These are phyloP conservation scores for Globodera rostochiensis DNA, from an alignment of 1,140 invertebrate species.

Conservation along the genomic window DNA sequence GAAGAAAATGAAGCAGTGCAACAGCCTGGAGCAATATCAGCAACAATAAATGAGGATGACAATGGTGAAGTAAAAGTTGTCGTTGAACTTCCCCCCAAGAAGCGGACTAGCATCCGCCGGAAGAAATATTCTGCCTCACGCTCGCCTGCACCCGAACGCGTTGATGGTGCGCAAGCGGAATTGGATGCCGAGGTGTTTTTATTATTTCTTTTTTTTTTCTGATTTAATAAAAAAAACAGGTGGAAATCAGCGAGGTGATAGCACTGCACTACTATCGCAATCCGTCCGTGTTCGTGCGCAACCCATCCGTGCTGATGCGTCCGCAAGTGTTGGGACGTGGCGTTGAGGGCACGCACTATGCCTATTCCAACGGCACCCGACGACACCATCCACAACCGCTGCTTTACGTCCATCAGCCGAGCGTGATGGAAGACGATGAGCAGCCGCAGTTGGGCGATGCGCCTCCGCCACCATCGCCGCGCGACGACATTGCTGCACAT, in stretches of 20 bases:
- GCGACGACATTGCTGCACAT: neutral
- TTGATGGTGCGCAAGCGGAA: conserved; percentile 30
- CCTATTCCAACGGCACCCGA: conserved; percentile 9
- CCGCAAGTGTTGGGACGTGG: neutral
- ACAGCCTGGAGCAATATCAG: neutral
- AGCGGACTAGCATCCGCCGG: neutral
- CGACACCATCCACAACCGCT: neutral
- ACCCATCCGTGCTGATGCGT: neutral
- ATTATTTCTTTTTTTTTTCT: neutral
- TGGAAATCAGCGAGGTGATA: conserved; percentile 27
- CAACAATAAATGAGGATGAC: neutral
- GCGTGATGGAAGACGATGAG: conserved; percentile 8
- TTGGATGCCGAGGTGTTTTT: conserved; percentile 18
- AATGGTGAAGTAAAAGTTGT: neutral
- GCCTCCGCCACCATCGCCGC: neutral
- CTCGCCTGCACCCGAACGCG: conserved; percentile 26
- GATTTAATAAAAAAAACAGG: neutral
- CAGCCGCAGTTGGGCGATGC: neutral
- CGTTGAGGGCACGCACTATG: neutral
- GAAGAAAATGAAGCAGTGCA: conserved; percentile 21
- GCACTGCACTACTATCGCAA: conserved; percentile 24
- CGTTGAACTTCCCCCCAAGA: conserved; percentile 5
- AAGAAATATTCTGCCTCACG: conserved; percentile 11
- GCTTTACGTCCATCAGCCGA: neutral
- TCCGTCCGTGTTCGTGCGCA: conserved; percentile 23